Percentiles rank a stretch among this genome's conserved stretches.
phyloP scores from a whole-genome alignment of 2,797 vertebrate genomes.

The Thunnus albacares region DNA sequence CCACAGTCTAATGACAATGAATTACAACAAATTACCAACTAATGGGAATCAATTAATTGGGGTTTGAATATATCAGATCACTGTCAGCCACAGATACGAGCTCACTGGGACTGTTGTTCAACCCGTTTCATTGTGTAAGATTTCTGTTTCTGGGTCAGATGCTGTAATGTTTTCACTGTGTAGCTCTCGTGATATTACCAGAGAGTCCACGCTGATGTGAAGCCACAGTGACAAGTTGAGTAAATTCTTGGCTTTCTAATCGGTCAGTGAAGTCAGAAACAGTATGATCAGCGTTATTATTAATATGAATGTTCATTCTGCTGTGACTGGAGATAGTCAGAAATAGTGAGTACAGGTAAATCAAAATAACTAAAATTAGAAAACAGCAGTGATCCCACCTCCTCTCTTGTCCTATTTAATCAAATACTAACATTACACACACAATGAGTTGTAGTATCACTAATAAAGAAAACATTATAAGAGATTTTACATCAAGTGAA shows the following conservation, averaged over 20 bases:
- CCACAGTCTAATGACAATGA: conserved; percentile 7
- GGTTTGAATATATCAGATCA: neutral
- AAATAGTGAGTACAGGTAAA: no score
- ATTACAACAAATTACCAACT: neutral
- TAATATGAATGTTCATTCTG: neutral
- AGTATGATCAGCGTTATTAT: neutral
- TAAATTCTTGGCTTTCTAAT: neutral
- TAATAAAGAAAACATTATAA: no score
- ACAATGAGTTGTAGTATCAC: no score
- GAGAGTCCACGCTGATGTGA: neutral
- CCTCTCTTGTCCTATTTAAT: no score
- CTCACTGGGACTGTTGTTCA: neutral
- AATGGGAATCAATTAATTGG: neutral
- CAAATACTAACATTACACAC: no score
- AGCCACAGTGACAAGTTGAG: neutral
- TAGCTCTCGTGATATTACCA: neutral
- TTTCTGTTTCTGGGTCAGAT: conserved; percentile 2
- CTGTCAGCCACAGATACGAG: neutral
- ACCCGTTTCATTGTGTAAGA: neutral
- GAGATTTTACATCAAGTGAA: no score
- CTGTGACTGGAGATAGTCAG: no score
- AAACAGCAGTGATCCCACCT: no score
- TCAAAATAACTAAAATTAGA: no score
- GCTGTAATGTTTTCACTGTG: neutral
- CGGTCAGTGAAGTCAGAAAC: conserved; percentile 17